These are phyloP conservation scores for Gopherus evgoodei DNA, from an alignment of 2,113 vertebrate genomes.

Conservation along the genomic window DNA sequence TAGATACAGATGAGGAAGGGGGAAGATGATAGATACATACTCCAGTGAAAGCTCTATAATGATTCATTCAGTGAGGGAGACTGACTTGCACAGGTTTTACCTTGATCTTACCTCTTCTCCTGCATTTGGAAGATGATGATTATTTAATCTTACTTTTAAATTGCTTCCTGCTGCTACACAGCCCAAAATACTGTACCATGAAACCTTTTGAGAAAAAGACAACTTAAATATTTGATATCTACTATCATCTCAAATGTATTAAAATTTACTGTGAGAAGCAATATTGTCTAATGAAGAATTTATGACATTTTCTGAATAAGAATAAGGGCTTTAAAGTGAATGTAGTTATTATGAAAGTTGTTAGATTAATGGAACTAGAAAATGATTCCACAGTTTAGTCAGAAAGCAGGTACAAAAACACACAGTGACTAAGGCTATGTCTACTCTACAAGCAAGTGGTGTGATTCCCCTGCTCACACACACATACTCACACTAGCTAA, in stretches of 20 bases:
- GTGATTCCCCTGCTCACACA: not conserved
- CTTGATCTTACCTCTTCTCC: slow-evolving; percentile 86
- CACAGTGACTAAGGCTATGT: not conserved
- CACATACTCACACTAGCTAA: not conserved
- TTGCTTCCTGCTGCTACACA: slow-evolving; percentile 81
- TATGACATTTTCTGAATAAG: not conserved
- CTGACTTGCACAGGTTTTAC: not conserved
- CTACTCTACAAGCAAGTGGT: not conserved
- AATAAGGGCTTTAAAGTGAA: not conserved
- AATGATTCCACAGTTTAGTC: not conserved
- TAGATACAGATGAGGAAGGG: not conserved
- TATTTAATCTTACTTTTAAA: slow-evolving; percentile 88
- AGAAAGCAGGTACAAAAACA: not conserved
- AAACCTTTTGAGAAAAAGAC: slow-evolving; percentile 80
- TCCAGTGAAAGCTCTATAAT: not conserved
- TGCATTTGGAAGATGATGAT: slow-evolving; percentile 86
- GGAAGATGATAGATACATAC: not conserved
- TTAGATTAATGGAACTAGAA: not conserved
- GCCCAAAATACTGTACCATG: slow-evolving; percentile 91
- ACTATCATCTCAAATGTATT: not conserved
- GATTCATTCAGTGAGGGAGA: not conserved
- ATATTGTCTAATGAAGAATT: not conserved
- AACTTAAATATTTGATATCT: not conserved
- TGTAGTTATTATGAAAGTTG: not conserved
- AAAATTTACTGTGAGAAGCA: not conserved